Conservation (phyloP, 2,797 vertebrate species). For the Hydrolagus colliei region DNA sequence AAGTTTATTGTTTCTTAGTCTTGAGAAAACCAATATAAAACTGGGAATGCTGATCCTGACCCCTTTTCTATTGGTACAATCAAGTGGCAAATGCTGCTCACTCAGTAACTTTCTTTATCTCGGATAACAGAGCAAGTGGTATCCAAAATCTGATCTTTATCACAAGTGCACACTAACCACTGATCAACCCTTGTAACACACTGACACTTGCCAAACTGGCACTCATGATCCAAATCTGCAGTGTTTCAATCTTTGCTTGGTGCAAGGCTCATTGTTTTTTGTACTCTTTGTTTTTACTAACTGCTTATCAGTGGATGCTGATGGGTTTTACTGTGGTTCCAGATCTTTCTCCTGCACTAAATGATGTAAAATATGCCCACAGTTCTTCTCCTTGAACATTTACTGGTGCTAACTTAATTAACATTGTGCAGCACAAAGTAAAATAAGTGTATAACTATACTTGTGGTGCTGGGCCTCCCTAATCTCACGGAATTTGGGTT, state of each 20-base stretch:
- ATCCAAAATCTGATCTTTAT: constrained; percentile 28
- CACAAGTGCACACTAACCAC: constrained; percentile 30
- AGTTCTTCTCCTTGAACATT: constrained; percentile 56
- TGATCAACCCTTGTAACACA: constrained; percentile 32
- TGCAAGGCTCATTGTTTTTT: constrained; percentile 50
- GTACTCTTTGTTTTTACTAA: constrained; percentile 84
- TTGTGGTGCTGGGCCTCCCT: constrained; percentile 20
- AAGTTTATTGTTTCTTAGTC: too few species aligned
- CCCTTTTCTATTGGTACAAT: background rate
- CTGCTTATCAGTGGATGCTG: constrained; percentile 71
- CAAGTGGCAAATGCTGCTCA: constrained; percentile 6
- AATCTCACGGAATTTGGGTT: constrained; percentile 11
- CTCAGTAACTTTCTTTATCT: background rate
- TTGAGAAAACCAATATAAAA: background rate
- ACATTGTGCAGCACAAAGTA: constrained; percentile 19
- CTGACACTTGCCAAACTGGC: constrained; percentile 32
- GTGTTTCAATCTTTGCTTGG: constrained; percentile 79
- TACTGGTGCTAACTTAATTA: constrained; percentile 31
- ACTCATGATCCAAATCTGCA: constrained; percentile 47
- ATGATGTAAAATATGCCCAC: constrained; percentile 61
- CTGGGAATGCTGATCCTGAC: constrained; percentile 16
- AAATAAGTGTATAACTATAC: constrained; percentile 20
- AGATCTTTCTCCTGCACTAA: constrained; percentile 36
- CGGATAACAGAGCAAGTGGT: constrained; percentile 6
- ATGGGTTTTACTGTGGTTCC: constrained; percentile 47